Base-by-base conservation (phyloP, 1,140 invertebrate genomes). In the Mya arenaria region DNA sequence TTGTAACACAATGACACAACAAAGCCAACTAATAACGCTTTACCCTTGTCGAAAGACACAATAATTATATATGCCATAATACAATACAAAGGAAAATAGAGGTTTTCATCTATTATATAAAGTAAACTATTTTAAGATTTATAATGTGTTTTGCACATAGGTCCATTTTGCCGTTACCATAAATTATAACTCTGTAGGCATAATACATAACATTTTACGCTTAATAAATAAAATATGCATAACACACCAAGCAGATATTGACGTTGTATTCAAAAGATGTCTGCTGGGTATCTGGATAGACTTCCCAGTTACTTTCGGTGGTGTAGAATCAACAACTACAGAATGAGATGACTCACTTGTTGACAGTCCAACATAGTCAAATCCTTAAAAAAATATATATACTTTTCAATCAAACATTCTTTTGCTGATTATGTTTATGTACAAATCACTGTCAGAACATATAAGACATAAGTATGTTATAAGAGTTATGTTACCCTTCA, bases 241-340 rank as follows among this genome's bases (percentile, higher is more conserved):
- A 5, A 41, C 37, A 37, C 48, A 82, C 80, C 80, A 82, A 41
- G 55, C 71, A 25, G 56, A 58, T 56, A 68, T 30, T 41, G 55
- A 55, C 25, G 41, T n/a, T 10, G 62, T 55, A 23, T 72, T 55
- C 3, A 55, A 32, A n/a, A 68, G 74, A 37, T 74, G 66, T 34
- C 69, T 52, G 4, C 34, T 39, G 10, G 48, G 44, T 32, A 74
- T 25, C 17, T 25, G 37, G 17, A 82, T 82, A 5, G 69, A 44
- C 1, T 32, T 23, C 1, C 41, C 17, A 15, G 44, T 79, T 25
- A 41, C 5, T 36, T 37, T 0, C 13, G 82, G 82, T 23, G 74
- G 65, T 10, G 62, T 73, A n/a, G 65, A 79, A 55, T 84, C 82
- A 25, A 74, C 48, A n/a, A n/a, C n/a, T n/a, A n/a, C n/a, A n/a